These are phyloP conservation scores for Hiodon alosoides DNA, from an alignment of 2,113 vertebrate genomes.

Conservation along the genomic window DNA sequence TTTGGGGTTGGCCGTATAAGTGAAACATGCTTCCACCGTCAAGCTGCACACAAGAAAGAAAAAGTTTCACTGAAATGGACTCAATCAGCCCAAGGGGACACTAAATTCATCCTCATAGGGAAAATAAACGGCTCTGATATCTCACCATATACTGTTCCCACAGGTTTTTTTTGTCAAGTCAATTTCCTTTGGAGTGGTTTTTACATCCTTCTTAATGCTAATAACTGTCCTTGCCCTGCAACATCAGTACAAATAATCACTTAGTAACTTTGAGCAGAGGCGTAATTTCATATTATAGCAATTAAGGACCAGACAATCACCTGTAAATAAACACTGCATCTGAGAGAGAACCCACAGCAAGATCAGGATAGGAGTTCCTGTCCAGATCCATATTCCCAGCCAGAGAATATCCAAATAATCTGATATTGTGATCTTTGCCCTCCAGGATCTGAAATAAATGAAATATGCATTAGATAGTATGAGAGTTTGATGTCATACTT, in stretches of 20 bases:
- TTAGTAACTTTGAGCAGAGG: neutral
- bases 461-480: neutral
- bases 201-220: conserved; percentile 72
- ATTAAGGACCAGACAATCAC: conserved; percentile 33
- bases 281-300: neutral
- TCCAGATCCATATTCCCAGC: conserved; percentile 95
- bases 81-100: neutral
- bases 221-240: conserved; percentile 81
- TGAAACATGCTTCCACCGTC: conserved; percentile 75
- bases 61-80: neutral
- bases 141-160: conserved; percentile 76
- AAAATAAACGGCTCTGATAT: conserved; percentile 11
- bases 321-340: conserved; percentile 79
- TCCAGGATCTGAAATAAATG: conserved; percentile 65
- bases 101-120: neutral
- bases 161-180: conserved; percentile 62
- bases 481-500: neutral
- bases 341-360: conserved; percentile 88
- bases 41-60: conserved; percentile 63
- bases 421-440: conserved; percentile 47
- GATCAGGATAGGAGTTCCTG: conserved; percentile 81
- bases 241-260: neutral
- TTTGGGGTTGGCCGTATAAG: conserved; percentile 69
- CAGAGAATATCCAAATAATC: conserved; percentile 86
- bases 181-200: conserved; percentile 67